These are phyloP conservation scores for Thaleichthys pacificus DNA, from an alignment of 2,797 vertebrate genomes.

Conservation along the genomic window DNA sequence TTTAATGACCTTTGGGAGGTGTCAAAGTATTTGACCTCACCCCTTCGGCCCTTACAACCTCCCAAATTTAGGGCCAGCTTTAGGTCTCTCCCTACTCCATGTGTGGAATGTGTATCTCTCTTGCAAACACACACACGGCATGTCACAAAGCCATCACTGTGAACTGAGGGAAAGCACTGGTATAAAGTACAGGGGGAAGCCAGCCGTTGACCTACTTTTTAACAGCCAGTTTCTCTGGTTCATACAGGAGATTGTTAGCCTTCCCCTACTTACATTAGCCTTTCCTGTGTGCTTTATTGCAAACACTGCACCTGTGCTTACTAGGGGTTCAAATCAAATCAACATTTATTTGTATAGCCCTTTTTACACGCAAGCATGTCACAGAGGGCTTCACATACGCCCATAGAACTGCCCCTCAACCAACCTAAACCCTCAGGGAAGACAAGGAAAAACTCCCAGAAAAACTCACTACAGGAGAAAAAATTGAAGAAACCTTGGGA, in stretches of 20 bases:
- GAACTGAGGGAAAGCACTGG: not conserved
- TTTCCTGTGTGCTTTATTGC: not conserved
- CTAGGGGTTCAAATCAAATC: too few relatives aligned
- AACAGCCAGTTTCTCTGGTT: not conserved
- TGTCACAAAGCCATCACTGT: constrained; percentile 21
- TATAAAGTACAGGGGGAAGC: not conserved
- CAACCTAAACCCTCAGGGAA: too few relatives aligned
- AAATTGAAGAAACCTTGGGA: too few relatives aligned
- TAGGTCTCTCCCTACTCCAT: not conserved
- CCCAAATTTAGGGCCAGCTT: not conserved
- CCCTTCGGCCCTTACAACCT: constrained; percentile 3
- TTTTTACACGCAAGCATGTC: too few relatives aligned
- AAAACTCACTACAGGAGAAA: too few relatives aligned
- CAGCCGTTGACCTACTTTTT: constrained; percentile 25
- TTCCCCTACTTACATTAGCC: not conserved
- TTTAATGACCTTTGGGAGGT: constrained; percentile 11
- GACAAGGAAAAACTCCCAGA: too few relatives aligned
- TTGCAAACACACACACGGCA: constrained; percentile 6
- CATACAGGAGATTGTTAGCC: not conserved
- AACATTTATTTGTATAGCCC: too few relatives aligned
- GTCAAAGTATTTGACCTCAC: constrained; percentile 9
- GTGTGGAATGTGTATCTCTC: constrained; percentile 3
- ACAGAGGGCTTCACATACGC: too few relatives aligned
- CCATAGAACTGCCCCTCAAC: too few relatives aligned
- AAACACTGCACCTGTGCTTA: not conserved